Conservation (phyloP, 2,113 vertebrate species). For the Phoxinus phoxinus region DNA sequence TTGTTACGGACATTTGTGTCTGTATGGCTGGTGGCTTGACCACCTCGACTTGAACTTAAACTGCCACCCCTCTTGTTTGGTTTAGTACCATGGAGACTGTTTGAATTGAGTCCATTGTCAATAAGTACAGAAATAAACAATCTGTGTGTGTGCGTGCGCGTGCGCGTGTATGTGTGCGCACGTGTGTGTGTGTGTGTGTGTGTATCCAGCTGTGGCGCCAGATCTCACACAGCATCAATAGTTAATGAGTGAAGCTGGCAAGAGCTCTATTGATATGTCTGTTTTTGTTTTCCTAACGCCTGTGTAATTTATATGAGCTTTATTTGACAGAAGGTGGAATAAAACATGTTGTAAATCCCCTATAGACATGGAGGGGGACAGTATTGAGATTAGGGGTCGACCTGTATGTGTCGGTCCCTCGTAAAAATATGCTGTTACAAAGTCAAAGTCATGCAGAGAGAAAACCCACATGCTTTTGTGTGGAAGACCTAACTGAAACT, state of each 20-base stretch:
- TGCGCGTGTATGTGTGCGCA: conserved; percentile 48
- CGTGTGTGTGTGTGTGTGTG: conserved; percentile 49
- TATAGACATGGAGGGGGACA: not conserved
- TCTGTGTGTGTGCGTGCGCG: conserved; percentile 41
- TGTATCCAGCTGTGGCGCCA: conserved; percentile 67
- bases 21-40: not conserved
- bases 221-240: conserved; percentile 68
- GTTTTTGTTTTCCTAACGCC: conserved; percentile 60
- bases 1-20: conserved; percentile 38
- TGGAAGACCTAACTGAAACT: not conserved
- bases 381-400: not conserved
- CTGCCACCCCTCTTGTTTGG: conserved; percentile 28
- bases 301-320: conserved; percentile 21
- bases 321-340: conserved; percentile 13
- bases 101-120: conserved; percentile 42
- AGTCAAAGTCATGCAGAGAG: conserved; percentile 2
- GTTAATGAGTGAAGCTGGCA: conserved; percentile 67
- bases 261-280: conserved; percentile 58
- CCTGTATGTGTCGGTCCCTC: not conserved
- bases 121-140: conserved; percentile 21
- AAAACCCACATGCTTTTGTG: conserved; percentile 20
- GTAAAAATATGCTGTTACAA: not conserved
- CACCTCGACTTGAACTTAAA: conserved; percentile 25
- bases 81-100: conserved; percentile 38
- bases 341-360: not conserved